Evolutionary conservation across 2,113 vertebrate genomes (phyloP).

Genomic region (Microtus ochrogaster): DNA sequence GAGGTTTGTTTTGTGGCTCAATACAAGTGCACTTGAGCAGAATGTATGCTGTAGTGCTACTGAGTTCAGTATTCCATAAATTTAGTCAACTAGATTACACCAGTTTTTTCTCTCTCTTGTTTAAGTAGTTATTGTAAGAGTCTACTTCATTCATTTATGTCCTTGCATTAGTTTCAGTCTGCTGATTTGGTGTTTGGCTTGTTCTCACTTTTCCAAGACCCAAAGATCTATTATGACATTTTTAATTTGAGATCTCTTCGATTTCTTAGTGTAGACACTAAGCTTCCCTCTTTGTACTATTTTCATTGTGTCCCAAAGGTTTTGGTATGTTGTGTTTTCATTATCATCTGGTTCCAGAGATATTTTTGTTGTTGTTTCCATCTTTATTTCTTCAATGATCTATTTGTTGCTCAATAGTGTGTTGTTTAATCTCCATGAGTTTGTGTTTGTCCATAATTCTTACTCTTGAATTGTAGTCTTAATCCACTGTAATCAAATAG

Average conservation of each 20-base stretch:
- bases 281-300: neutral
- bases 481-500: neutral
- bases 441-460: neutral
- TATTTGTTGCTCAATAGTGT: neutral
- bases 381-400: neutral
- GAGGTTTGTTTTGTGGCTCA: neutral
- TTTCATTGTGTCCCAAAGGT: neutral
- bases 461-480: neutral
- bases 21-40: neutral
- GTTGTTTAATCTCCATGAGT: neutral
- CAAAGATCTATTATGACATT: neutral
- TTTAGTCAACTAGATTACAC: neutral
- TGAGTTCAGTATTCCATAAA: neutral
- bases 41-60: neutral
- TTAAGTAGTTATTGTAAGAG: neutral
- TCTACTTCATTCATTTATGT: neutral
- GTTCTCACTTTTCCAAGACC: neutral
- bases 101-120: neutral
- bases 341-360: neutral
- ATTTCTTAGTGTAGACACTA: neutral
- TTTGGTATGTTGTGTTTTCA: neutral
- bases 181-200: neutral
- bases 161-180: neutral
- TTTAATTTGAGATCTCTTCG: neutral
- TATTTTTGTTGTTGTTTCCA: neutral